phyloP scores from a whole-genome alignment of 1,140 invertebrate species.

The Musca vetustissima region DNA sequence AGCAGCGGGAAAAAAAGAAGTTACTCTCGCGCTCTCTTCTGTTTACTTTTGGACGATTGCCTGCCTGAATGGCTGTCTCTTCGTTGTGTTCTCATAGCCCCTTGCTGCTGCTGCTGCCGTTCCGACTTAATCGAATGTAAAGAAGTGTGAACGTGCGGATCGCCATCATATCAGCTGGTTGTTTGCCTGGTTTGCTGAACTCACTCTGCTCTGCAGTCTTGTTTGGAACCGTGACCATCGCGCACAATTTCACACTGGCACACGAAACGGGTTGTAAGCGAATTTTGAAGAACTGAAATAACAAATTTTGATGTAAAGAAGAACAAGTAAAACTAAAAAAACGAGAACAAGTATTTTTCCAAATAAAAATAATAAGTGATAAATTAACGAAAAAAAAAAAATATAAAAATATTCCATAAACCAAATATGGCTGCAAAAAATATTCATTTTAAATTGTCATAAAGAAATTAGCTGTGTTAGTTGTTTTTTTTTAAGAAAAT shows the following conservation, averaged over 20 bases:
- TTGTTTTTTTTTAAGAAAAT: no score
- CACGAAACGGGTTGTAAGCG: background rate
- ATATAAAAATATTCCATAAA: background rate
- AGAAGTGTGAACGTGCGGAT: conserved; percentile 8
- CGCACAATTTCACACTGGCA: conserved; percentile 9
- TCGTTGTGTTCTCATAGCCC: no score
- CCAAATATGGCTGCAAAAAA: no score
- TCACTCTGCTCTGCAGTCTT: conserved; percentile 3
- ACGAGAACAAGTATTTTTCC: conserved; percentile 7
- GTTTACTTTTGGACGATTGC: no score
- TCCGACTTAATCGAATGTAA: no score
- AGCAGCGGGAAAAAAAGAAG: no score
- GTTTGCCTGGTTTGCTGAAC: conserved; percentile 19
- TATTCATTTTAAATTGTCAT: no score
- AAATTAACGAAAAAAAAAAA: no score
- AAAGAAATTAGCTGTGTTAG: no score
- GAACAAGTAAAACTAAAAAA: background rate
- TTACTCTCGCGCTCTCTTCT: no score
- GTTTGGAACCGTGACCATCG: conserved; percentile 3
- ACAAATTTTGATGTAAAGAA: conserved; percentile 17
- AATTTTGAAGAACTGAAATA: background rate
- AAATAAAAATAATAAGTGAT: background rate
- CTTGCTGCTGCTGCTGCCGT: no score
- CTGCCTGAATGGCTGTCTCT: no score
- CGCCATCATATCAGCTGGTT: conserved; percentile 15